A percentile compares a stretch with the other conserved stretches of the same genome.
These are phyloP conservation scores for Cyphomyrus plagiostoma DNA, from an alignment of 2,113 vertebrate species.

Conservation along the genomic window DNA sequence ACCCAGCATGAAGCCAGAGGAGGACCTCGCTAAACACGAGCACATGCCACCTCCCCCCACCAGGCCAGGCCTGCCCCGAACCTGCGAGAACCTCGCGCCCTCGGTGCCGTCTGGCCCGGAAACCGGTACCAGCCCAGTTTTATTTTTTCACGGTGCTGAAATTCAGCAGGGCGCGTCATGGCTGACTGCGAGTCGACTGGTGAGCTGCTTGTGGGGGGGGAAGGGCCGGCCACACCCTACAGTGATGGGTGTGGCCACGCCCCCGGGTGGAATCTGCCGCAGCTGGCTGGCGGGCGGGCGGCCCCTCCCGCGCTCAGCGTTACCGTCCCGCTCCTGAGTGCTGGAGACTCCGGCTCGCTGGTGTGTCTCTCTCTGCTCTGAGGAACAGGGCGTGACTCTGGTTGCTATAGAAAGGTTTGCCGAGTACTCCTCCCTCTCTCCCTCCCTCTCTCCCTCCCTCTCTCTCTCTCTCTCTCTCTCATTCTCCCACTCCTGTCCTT, in stretches of 20 bases:
- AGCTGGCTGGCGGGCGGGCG: slow-evolving; percentile 50
- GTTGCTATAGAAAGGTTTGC: slow-evolving; percentile 49
- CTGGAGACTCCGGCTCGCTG: slow-evolving; percentile 17
- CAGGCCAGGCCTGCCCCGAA: not conserved
- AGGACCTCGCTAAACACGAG: not conserved
- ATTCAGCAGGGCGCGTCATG: not conserved
- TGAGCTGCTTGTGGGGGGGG: not conserved
- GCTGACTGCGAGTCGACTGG: too few relatives aligned
- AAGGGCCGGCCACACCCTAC: slow-evolving; percentile 53
- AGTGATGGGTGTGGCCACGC: slow-evolving; percentile 61
- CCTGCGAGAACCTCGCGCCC: not conserved
- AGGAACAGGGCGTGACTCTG: slow-evolving; percentile 67
- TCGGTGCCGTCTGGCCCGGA: not conserved
- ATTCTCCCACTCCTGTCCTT: slow-evolving; percentile 21
- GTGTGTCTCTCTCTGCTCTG: slow-evolving; percentile 21
- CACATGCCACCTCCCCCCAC: not conserved
- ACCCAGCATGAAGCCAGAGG: slow-evolving; percentile 28
- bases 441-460: slow-evolving; percentile 29
- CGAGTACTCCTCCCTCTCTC: slow-evolving; percentile 42
- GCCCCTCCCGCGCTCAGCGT: slow-evolving; percentile 29
- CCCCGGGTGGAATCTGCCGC: slow-evolving; percentile 58
- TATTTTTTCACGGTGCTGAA: not conserved
- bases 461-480: slow-evolving; percentile 21
- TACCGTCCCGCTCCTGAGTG: slow-evolving; percentile 28
- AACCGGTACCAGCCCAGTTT: not conserved